phyloP scores from a whole-genome alignment of 2,113 vertebrate genomes.

The Nerophis lumbriciformis region DNA sequence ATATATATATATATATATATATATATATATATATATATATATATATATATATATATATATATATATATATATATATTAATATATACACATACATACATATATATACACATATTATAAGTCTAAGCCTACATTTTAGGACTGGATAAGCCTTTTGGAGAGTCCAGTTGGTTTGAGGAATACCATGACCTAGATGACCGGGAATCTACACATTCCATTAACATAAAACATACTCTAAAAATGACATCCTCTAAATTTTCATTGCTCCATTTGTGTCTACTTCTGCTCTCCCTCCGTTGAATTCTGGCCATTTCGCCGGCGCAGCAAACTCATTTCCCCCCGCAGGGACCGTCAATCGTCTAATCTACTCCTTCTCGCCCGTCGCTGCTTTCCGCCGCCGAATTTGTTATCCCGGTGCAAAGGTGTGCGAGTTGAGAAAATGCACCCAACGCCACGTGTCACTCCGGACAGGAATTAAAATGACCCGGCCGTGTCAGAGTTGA shows the following conservation, averaged over 20 bases:
- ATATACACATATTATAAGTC: no score
- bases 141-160: no score
- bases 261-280: constrained; percentile 29
- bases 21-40: no score
- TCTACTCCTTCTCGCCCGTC: constrained; percentile 53
- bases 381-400: constrained; percentile 34
- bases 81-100: no score
- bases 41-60: no score
- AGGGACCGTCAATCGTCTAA: constrained; percentile 60
- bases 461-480: constrained; percentile 53
- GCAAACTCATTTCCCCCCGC: constrained; percentile 56
- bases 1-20: no score
- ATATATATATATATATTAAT: no score
- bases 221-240: constrained; percentile 25
- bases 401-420: constrained; percentile 42
- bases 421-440: constrained; percentile 41
- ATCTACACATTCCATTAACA: constrained; percentile 4
- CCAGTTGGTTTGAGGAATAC: no score
- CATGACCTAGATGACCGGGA: no score
- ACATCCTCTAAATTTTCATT: constrained; percentile 21
- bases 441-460: constrained; percentile 36
- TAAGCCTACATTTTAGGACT: no score
- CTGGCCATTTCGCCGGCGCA: constrained; percentile 37
- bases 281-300: constrained; percentile 38
- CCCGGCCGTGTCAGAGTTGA: constrained; percentile 27